Base-by-base conservation (phyloP, 2,797 vertebrate species). In the Gobionotothen gibberifrons region DNA sequence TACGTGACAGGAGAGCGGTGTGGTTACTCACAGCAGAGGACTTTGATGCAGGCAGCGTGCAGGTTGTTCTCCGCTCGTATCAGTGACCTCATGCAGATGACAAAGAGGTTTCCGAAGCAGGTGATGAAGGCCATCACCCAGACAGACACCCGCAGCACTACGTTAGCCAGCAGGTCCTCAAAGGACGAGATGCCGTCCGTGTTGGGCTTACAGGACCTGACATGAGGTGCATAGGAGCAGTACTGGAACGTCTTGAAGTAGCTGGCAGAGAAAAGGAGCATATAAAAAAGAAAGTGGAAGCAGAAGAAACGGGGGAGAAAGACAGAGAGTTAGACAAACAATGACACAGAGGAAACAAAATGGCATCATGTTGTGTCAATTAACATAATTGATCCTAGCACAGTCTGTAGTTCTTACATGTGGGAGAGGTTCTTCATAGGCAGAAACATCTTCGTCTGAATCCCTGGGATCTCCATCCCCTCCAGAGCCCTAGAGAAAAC, bases 101-200 rank as follows among this genome's bases (percentile, higher is more conserved):
- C 95, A 49, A 96, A 93, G 76, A 96, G 87, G 88, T 97, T 97
- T 60, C 96, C 95, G 15, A 97, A 96, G 92, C 95, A 96, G 52
- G 94, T 97, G 70, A 96, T 92, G 89, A 95, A 95, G 79, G 95
- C 96, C 89, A 96, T 96, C 86, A 97, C 95, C 96, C 96, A 97
- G 56, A 96, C 93, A 4, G 93, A 97, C 74, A 96, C 93, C 47
- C 95, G 93, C 76, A 97, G 94, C 74, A 97, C 93, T 36, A 88
- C 76, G 88, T 93, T 96, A 69, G 96, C 95, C 86, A 96, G 90
- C 69, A 97, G 93, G 89, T 97, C 95, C 89, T 97, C 96, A 74
- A 96, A 95, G 32, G 95, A 96, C 43, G 96, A 97, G 90, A 97
- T 95, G 19, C 96, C 94, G 0, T 96, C 96, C 16, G 95, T 96